Percentiles rank a stretch among this genome's conserved stretches.
Conservation (phyloP, 2,797 vertebrate species). For the Siniperca scherzeri region DNA sequence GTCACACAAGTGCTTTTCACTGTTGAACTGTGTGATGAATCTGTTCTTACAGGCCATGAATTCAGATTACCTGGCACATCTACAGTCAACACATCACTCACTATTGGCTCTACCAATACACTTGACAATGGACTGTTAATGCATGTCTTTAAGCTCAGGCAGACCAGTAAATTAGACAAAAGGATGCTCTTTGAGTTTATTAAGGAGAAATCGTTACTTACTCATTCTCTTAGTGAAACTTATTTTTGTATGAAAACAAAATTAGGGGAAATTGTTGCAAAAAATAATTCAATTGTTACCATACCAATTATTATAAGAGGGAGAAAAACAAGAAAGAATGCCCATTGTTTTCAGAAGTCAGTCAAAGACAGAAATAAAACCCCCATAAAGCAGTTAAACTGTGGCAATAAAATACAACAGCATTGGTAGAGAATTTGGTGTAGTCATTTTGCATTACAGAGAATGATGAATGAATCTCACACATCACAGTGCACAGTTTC, state of each 20-base stretch:
- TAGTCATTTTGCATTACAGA: slow-evolving; percentile 11
- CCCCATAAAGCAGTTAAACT: not conserved
- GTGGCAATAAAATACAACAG: slow-evolving; percentile 14
- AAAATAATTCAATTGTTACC: not conserved
- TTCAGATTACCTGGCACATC: slow-evolving; percentile 43
- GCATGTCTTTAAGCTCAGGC: slow-evolving; percentile 16
- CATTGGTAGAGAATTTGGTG: not conserved
- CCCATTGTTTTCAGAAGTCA: not conserved
- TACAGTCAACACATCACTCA: slow-evolving; percentile 30
- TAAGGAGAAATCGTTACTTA: slow-evolving; percentile 3
- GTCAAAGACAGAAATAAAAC: slow-evolving; percentile 4
- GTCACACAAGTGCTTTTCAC: slow-evolving; percentile 32
- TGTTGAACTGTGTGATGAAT: slow-evolving; percentile 31
- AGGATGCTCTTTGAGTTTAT: slow-evolving; percentile 18
- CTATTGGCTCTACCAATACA: slow-evolving; percentile 22
- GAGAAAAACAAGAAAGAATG: not conserved
- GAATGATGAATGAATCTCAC: slow-evolving; percentile 13
- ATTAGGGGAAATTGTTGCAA: not conserved
- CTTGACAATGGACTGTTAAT: slow-evolving; percentile 27
- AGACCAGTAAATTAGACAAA: slow-evolving; percentile 35
- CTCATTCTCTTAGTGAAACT: not conserved
- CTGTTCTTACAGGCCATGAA: slow-evolving; percentile 27
- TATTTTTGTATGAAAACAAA: not conserved
- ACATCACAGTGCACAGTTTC: slow-evolving; percentile 12
- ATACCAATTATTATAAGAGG: not conserved